These are phyloP conservation scores for Toxonevra muliebris DNA, from an alignment of 2,888 invertebrate species.

Conservation along the genomic window DNA sequence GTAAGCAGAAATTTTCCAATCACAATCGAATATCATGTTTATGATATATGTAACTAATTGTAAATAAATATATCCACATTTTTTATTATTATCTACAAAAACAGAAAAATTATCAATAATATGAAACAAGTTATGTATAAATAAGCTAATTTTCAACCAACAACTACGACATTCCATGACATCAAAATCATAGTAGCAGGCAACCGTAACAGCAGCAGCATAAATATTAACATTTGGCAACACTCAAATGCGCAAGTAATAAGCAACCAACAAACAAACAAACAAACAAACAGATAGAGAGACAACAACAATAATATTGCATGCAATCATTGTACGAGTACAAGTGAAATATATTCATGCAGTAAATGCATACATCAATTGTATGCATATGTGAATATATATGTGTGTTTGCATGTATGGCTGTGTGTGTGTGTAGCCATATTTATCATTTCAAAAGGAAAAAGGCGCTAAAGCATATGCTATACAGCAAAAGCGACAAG, in stretches of 20 bases:
- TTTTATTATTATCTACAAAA: too few species aligned
- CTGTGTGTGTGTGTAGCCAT: slow-evolving; percentile 13
- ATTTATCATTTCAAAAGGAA: slow-evolving; percentile 25
- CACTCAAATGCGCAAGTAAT: background rate
- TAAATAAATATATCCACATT: too few species aligned
- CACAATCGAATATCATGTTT: too few species aligned
- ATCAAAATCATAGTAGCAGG: background rate
- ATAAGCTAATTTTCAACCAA: slow-evolving; percentile 2
- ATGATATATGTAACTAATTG: too few species aligned
- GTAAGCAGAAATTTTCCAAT: too few species aligned
- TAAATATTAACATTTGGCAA: background rate
- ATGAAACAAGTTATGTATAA: background rate
- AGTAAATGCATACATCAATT: slow-evolving; percentile 19
- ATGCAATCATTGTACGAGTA: too few species aligned
- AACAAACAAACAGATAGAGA: too few species aligned
- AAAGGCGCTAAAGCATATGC: slow-evolving; percentile 29
- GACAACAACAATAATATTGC: too few species aligned
- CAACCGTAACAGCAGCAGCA: background rate
- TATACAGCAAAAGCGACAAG: slow-evolving; percentile 5
- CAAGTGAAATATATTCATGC: background rate
- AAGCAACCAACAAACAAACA: too few species aligned
- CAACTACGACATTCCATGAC: background rate
- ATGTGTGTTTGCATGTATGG: too few species aligned
- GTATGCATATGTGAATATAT: background rate
- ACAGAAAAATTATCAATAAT: too few species aligned